phyloP scores from a whole-genome alignment of 2,888 invertebrate genomes.

The Serripes groenlandicus region DNA sequence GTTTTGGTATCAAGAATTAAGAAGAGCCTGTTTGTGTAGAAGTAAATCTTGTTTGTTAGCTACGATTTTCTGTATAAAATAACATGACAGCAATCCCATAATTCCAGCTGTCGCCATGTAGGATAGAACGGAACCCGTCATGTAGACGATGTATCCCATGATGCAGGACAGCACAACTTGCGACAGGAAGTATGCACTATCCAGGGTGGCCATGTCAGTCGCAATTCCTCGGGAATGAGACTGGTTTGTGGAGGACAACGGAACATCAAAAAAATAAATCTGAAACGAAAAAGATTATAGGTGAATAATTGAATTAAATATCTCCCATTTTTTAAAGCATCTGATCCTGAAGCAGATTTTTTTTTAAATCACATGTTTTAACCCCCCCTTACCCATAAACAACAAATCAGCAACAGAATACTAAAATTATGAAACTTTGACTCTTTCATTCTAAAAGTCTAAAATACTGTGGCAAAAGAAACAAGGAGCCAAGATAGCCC shows the following conservation, averaged over 20 bases:
- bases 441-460: no score
- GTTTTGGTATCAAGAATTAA: conserved; percentile 18
- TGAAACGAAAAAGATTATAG: conserved; percentile 69
- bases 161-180: conserved; percentile 87
- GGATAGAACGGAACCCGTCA: conserved; percentile 85
- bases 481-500: no score
- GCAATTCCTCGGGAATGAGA: conserved; percentile 93
- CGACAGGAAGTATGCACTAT: conserved; percentile 87
- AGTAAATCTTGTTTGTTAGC: conserved; percentile 71
- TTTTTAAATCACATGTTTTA: no score
- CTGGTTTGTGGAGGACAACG: conserved; percentile 34
- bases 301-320: no score
- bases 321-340: no score
- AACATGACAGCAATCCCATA: conserved; percentile 85
- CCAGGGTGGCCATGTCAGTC: conserved; percentile 93
- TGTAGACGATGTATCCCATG: conserved; percentile 87
- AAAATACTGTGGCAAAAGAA: no score
- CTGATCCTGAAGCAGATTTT: no score
- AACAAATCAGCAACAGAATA: no score
- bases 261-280: conserved; percentile 84
- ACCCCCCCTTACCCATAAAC: no score
- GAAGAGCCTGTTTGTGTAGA: conserved; percentile 18
- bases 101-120: conserved; percentile 87
- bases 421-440: no score
- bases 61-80: conserved; percentile 78